A percentile compares a stretch with the other conserved stretches of the same genome.
Conservation (phyloP, 2,113 vertebrate species). For the Ochotona curzoniae region DNA sequence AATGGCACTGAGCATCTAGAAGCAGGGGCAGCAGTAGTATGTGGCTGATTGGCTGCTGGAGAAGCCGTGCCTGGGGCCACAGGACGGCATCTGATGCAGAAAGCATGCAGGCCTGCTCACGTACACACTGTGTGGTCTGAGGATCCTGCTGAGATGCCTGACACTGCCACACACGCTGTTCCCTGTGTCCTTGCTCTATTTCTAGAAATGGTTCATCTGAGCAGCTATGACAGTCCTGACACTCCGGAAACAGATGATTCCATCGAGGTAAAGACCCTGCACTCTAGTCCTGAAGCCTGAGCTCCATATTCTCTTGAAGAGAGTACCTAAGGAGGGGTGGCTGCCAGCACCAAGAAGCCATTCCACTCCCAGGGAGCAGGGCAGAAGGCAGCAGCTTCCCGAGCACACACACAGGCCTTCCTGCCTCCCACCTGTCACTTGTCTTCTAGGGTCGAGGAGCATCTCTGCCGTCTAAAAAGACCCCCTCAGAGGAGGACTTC, state of each 20-base stretch:
- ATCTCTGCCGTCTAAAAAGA: conserved; percentile 90
- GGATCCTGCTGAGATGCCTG: neutral
- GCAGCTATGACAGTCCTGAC: conserved; percentile 96
- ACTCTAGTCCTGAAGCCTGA: neutral
- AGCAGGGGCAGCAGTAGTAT: neutral
- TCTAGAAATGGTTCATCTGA: conserved; percentile 98
- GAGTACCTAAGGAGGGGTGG: neutral
- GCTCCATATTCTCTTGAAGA: neutral
- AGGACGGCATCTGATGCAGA: neutral
- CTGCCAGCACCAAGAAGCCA: neutral
- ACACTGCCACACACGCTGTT: neutral
- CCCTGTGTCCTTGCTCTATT: conserved; percentile 72
- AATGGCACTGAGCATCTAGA: conserved; percentile 22
- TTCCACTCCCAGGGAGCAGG: neutral
- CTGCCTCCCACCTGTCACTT: neutral
- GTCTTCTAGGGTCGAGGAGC: conserved; percentile 88
- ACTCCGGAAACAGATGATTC: conserved; percentile 96
- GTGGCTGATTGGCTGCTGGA: neutral
- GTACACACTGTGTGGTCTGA: neutral
- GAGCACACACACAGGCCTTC: neutral
- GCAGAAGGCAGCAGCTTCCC: neutral
- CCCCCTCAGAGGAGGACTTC: conserved; percentile 96
- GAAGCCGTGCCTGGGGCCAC: neutral
- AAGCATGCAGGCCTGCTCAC: neutral
- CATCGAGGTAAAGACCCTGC: conserved; percentile 89